Base-by-base conservation (phyloP, 2,797 vertebrate species). In the Strix occidentalis region DNA sequence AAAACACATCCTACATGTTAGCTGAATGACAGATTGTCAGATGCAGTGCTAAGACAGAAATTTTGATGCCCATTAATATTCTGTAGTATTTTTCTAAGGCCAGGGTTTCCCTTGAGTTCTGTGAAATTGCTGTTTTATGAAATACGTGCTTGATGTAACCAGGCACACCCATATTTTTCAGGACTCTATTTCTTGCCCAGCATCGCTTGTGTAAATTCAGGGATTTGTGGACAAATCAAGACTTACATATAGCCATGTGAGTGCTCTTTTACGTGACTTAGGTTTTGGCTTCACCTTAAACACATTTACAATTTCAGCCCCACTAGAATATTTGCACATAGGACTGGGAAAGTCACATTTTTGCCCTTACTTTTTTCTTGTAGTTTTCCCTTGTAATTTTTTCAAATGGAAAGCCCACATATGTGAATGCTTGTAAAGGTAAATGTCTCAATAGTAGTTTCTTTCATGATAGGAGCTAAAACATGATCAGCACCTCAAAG, bases 111-210 rank as follows among this genome's bases (percentile, higher is more conserved):
- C 51, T 20, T 65, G 31, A 39, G 7, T 90, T 86, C 16, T 56
- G 9, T 43, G 19, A 77, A 77, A 33, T 2, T 26, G 11, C 2
- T 57, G 3, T 24, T 90, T 81, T 33, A 65, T 0, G 1, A 78
- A 84, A 89, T 15, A 64, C 0, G 0, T 35, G 1, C 18, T 37
- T 63, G 31, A 54, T 43, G 20, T 43, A 54, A 39, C 1, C 29
- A 75, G 16, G 4, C 2, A 1, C 37, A 63, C 29, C 4, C 11
- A 10, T 24, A n/a, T 23, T 48, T 81, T 75, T 60, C 17, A 13
- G 57, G 16, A 45, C 25, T 74, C 46, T 43, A 0, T 31, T 60
- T 87, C 39, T 87, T 92, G 19, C 41, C 16, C 29, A 87, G 29
- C n/a, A 60, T 51, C 10, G 14, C 20, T 41, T 56, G 4, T 64